phyloP scores from a whole-genome alignment of 2,888 invertebrate genomes.

The Sarcophaga rosellei region DNA sequence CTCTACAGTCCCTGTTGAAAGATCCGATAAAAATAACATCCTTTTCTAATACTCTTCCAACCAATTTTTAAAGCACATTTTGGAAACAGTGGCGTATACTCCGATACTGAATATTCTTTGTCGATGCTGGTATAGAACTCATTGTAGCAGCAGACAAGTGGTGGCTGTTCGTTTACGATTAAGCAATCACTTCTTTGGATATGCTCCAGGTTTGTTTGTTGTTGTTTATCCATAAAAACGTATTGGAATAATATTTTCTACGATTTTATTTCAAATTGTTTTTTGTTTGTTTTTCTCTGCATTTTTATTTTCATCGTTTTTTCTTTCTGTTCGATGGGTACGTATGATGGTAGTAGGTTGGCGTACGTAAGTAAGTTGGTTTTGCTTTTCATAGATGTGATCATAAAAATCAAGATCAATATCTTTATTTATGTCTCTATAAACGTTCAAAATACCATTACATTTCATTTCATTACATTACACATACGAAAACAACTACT shows the following conservation, averaged over 20 bases:
- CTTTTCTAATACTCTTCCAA: too few species aligned
- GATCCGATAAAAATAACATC: too few species aligned
- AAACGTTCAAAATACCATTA: constrained; percentile 63
- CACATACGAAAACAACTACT: constrained; percentile 64
- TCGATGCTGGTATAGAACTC: constrained; percentile 28
- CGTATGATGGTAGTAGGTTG: neutral
- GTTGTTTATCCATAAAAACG: too few species aligned
- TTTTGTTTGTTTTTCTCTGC: too few species aligned
- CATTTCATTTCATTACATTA: constrained; percentile 57
- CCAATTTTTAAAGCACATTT: too few species aligned
- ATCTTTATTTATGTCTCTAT: constrained; percentile 69
- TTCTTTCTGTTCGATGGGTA: too few species aligned
- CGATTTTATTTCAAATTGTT: neutral
- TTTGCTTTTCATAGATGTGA: constrained; percentile 31
- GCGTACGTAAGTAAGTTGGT: neutral
- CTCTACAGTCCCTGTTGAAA: too few species aligned
- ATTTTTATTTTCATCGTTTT: too few species aligned
- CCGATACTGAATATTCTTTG: constrained; percentile 8
- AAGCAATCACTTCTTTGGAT: constrained; percentile 50
- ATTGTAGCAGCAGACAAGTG: neutral
- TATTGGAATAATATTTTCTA: neutral
- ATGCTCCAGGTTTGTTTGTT: neutral
- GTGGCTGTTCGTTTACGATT: constrained; percentile 39
- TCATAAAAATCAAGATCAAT: constrained; percentile 68
- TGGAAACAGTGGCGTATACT: too few species aligned